phyloP scores from a whole-genome alignment of 2,888 invertebrate species.

The Hyles lineata region DNA sequence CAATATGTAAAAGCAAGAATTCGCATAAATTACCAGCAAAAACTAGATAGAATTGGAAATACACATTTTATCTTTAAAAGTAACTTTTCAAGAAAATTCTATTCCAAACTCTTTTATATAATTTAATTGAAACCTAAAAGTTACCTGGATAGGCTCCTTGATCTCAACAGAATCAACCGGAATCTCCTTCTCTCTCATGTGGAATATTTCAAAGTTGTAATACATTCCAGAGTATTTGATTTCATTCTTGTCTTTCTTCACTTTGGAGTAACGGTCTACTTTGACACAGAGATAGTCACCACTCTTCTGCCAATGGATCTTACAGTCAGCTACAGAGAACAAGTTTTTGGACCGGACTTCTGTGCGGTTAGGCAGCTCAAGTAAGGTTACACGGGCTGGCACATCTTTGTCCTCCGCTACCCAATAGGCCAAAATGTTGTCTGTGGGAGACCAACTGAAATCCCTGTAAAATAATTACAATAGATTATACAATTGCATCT shows the following conservation, averaged over 20 bases:
- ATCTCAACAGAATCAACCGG: slow-evolving; percentile 99
- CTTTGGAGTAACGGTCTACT: slow-evolving; percentile 91
- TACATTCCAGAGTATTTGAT: slow-evolving; percentile 98
- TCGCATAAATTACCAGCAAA: no score
- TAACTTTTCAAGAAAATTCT: background rate
- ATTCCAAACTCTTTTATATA: no score
- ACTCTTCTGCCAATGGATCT: slow-evolving; percentile 99
- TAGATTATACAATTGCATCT: background rate
- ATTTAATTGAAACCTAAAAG: no score
- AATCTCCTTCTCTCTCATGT: slow-evolving; percentile 98
- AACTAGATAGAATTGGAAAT: no score
- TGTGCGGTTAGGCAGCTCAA: slow-evolving; percentile 95
- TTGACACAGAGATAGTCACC: slow-evolving; percentile 99
- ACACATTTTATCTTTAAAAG: no score
- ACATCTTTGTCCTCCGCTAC: slow-evolving; percentile 98
- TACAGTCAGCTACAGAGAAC: slow-evolving; percentile 99
- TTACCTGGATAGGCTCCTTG: slow-evolving; percentile 91
- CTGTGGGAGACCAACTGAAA: slow-evolving; percentile 99
- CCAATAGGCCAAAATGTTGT: slow-evolving; percentile 98
- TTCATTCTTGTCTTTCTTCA: slow-evolving; percentile 97
- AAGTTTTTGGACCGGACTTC: slow-evolving; percentile 97
- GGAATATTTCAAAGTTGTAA: slow-evolving; percentile 99
- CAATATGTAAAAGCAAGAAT: no score
- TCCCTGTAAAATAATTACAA: slow-evolving; percentile 84
- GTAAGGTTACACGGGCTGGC: slow-evolving; percentile 96